Percentiles rank a stretch among this genome's conserved stretches.
Conservation (phyloP, 2,797 vertebrate species). For the Caiman crocodilus region DNA sequence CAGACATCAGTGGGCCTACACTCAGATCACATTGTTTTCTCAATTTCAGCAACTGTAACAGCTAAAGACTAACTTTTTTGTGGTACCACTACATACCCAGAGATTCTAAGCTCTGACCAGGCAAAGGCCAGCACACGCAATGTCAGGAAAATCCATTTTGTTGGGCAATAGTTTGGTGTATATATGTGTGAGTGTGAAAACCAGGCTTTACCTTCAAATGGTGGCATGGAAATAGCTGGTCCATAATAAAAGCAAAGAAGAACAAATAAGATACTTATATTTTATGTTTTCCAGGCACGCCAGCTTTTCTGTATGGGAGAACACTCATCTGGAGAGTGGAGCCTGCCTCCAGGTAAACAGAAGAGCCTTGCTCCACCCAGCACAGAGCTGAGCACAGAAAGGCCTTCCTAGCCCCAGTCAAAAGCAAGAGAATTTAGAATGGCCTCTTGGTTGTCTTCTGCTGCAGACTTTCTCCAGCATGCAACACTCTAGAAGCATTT, state of each 20-base stretch:
- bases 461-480: not conserved
- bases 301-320: not conserved
- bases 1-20: not conserved
- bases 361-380: not conserved
- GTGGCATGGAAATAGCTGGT: not conserved
- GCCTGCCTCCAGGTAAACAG: not conserved
- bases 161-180: not conserved
- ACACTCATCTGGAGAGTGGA: not conserved
- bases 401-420: not conserved
- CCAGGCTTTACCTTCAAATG: not conserved
- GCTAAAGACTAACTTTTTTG: not conserved
- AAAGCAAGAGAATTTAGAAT: not conserved
- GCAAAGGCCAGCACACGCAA: no score
- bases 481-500: not conserved
- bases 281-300: not conserved
- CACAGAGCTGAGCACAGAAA: not conserved
- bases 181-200: not conserved
- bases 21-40: not conserved
- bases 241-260: not conserved
- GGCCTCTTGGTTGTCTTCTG: not conserved
- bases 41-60: not conserved
- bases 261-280: not conserved
- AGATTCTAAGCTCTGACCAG: not conserved
- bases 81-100: not conserved
- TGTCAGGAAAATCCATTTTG: not conserved